These are phyloP conservation scores for Chionoecetes opilio DNA, from an alignment of 1,140 invertebrate species.

Conservation along the genomic window DNA sequence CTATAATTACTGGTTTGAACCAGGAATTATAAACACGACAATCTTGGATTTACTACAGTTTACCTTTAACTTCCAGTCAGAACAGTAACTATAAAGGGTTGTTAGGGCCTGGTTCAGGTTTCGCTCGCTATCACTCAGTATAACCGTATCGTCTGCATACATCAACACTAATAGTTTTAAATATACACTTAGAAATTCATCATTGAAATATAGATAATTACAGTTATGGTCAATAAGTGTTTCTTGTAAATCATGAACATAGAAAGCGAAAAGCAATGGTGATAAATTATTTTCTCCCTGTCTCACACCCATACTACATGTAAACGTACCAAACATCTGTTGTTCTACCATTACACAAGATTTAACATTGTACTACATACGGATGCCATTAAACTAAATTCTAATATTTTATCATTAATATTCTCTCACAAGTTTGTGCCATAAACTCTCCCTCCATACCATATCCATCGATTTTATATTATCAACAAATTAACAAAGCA, in stretches of 20 bases:
- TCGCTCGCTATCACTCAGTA: slow-evolving; percentile 10
- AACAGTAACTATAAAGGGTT: not conserved
- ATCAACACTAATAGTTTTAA: not conserved
- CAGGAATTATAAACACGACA: not conserved
- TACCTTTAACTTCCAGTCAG: slow-evolving; percentile 40
- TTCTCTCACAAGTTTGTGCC: no score
- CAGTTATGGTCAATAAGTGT: slow-evolving; percentile 6
- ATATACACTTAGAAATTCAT: not conserved
- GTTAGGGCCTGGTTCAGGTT: not conserved
- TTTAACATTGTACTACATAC: not conserved
- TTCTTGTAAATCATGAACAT: not conserved
- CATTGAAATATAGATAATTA: slow-evolving; percentile 44
- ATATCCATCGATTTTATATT: no score
- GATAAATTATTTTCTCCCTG: not conserved
- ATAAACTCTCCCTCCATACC: no score
- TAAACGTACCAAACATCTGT: not conserved
- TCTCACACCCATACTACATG: slow-evolving; percentile 12
- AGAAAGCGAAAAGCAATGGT: not conserved
- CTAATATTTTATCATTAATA: no score
- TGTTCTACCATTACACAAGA: not conserved
- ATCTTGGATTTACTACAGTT: slow-evolving; percentile 37
- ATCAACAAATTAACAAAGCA: no score
- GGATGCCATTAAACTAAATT: no score
- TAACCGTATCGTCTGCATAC: slow-evolving; percentile 52
- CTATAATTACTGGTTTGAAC: slow-evolving; percentile 28